These are phyloP conservation scores for Ephestia elutella DNA, from an alignment of 1,140 invertebrate species.

Conservation along the genomic window DNA sequence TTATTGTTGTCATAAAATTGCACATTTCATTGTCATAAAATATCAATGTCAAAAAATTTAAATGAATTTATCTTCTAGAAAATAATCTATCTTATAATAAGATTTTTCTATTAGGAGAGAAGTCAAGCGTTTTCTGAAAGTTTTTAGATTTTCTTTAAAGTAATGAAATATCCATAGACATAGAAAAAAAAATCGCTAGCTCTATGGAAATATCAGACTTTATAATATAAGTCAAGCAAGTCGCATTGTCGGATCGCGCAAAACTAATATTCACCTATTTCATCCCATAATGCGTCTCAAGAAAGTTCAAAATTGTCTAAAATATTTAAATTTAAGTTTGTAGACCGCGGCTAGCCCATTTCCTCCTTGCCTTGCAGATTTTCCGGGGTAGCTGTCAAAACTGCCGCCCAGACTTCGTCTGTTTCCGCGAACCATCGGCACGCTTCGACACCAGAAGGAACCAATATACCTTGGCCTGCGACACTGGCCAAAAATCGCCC, in stretches of 20 bases:
- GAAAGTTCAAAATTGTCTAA: conserved; percentile 18
- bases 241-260: neutral
- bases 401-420: conserved; percentile 44
- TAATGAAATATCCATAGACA: too few species aligned
- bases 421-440: conserved; percentile 43
- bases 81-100: too few species aligned
- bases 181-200: too few species aligned
- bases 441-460: conserved; percentile 34
- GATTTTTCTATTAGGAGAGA: too few species aligned
- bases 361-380: conserved; percentile 47
- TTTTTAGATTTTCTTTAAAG: too few species aligned
- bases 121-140: too few species aligned
- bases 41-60: too few species aligned
- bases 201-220: too few species aligned
- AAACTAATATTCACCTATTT: neutral
- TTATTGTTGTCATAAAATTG: too few species aligned
- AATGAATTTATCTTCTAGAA: too few species aligned
- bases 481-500: conserved; percentile 8
- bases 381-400: conserved; percentile 56
- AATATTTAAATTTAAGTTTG: neutral
- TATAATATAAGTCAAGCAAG: neutral
- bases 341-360: conserved; percentile 22
- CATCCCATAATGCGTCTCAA: conserved; percentile 10
- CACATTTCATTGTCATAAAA: too few species aligned
- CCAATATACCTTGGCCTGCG: conserved; percentile 39